Evolutionary conservation across 2,113 vertebrate genomes (phyloP).

Genomic region (Smithornis capensis): DNA sequence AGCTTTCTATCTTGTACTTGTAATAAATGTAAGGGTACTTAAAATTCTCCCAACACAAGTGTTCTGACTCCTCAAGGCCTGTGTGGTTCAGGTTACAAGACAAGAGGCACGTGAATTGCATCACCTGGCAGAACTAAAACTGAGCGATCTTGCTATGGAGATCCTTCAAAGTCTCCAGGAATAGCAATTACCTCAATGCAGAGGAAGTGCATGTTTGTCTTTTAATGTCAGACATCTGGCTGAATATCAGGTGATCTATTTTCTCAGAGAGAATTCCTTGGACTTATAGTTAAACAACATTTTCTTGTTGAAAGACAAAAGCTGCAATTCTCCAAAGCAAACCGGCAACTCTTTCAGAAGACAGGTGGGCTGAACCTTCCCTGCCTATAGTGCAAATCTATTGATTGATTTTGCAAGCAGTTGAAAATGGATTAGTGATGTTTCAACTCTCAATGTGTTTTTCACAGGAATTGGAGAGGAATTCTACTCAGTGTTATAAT

Average conservation of each 20-base stretch:
- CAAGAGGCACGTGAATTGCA: background rate
- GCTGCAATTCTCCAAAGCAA: background rate
- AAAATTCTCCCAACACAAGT: background rate
- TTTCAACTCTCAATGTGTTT: background rate
- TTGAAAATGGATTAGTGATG: background rate
- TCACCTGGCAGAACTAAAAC: background rate
- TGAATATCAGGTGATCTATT: background rate
- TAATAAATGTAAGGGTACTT: background rate
- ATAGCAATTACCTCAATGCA: accelerated
- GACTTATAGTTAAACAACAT: background rate
- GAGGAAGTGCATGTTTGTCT: background rate
- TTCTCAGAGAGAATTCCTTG: background rate
- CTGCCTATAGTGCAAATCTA: background rate
- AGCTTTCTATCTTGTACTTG: background rate
- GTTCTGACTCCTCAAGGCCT: background rate
- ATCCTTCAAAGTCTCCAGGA: background rate
- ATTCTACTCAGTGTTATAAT: background rate
- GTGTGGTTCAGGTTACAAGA: background rate
- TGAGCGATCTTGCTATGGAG: background rate
- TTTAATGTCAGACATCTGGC: background rate
- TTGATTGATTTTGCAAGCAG: background rate
- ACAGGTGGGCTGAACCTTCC: background rate
- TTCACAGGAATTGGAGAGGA: background rate
- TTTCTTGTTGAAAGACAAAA: background rate
- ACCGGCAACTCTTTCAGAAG: background rate